Conservation (phyloP, 2,888 invertebrate species). For the Allygus modestus region DNA sequence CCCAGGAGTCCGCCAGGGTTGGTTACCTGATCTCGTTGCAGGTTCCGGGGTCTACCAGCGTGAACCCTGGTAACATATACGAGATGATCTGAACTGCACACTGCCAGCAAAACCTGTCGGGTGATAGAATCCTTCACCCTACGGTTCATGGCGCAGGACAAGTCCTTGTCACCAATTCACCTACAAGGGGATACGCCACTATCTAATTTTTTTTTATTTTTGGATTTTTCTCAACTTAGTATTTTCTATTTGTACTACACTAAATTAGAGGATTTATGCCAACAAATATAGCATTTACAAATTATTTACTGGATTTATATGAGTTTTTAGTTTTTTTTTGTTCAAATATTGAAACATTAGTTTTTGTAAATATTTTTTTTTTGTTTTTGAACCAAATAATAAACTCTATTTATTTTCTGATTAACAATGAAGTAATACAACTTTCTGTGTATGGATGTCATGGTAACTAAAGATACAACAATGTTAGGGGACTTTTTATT, state of each 20-base stretch:
- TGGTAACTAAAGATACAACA: constrained; percentile 37
- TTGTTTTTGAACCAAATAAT: constrained; percentile 49
- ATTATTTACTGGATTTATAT: constrained; percentile 27
- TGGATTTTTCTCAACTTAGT: constrained; percentile 14
- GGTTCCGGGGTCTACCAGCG: no score
- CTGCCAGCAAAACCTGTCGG: no score
- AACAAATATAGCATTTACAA: constrained; percentile 48
- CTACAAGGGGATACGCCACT: constrained; percentile 54
- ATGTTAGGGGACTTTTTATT: constrained; percentile 44
- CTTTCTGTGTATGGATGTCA: constrained; percentile 51
- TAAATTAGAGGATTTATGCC: constrained; percentile 56
- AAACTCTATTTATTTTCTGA: constrained; percentile 24
- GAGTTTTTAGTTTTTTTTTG: constrained; percentile 50
- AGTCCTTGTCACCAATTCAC: no score
- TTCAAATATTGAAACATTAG: constrained; percentile 50
- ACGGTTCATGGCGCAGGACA: no score
- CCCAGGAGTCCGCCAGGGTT: no score
- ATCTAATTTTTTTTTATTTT: constrained; percentile 38
- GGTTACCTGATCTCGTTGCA: no score
- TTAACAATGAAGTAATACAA: constrained; percentile 30
- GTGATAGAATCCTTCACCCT: no score
- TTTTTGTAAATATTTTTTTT: constrained; percentile 47
- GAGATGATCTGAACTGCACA: no score
- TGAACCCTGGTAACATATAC: no score
- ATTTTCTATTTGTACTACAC: constrained; percentile 47